Conservation (phyloP, 2,113 vertebrate species). For the Hydropotes inermis region DNA sequence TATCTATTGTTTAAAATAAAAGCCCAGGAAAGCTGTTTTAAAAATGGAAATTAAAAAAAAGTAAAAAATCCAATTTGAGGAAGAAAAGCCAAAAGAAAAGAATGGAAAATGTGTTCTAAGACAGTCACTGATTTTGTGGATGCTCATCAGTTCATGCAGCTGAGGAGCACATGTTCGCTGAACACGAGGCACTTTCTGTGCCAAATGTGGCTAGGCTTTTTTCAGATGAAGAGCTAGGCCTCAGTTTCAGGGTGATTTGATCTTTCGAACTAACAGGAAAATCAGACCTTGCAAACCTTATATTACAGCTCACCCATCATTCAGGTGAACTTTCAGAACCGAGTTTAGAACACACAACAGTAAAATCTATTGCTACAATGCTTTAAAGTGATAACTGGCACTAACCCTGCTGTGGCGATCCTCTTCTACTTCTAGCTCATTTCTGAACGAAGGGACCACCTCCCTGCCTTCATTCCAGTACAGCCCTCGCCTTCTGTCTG, state of each 20-base stretch:
- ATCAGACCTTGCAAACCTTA: constrained; percentile 14
- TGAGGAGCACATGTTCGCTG: background rate
- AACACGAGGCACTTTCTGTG: background rate
- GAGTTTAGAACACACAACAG: background rate
- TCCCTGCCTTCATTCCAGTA: constrained; percentile 83
- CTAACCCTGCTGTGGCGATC: constrained; percentile 90
- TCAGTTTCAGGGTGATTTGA: background rate
- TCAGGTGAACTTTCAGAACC: background rate
- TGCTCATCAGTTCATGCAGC: background rate
- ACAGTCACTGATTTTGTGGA: background rate
- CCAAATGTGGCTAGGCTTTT: background rate
- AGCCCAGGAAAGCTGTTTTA: background rate
- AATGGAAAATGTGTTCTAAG: background rate
- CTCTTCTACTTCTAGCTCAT: constrained; percentile 87
- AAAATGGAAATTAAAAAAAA: background rate
- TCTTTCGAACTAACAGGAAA: background rate
- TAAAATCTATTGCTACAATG: constrained; percentile 43
- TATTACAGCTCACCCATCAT: background rate
- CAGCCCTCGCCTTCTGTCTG: constrained; percentile 90
- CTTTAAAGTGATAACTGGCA: constrained; percentile 71
- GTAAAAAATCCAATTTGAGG: background rate
- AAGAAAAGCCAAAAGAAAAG: background rate
- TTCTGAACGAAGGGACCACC: constrained; percentile 72
- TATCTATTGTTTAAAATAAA: background rate
- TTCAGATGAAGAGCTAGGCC: background rate